These are phyloP conservation scores for Erythrolamprus reginae DNA, from an alignment of 2,113 vertebrate genomes.

Conservation along the genomic window DNA sequence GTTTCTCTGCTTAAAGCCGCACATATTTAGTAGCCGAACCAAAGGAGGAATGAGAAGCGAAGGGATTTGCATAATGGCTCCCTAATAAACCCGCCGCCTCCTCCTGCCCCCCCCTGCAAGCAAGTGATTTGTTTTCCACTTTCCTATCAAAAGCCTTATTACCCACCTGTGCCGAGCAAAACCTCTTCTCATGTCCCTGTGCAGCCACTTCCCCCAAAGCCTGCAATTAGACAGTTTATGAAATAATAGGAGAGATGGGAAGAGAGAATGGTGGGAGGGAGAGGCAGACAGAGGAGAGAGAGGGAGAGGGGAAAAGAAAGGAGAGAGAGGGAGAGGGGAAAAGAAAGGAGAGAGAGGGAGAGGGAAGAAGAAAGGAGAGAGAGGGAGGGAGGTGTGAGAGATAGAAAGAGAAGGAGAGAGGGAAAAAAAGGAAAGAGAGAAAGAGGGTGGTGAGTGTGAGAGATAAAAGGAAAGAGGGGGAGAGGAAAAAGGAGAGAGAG, in stretches of 20 bases:
- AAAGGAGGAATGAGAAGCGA: constrained; percentile 8
- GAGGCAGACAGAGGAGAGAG: constrained; percentile 29
- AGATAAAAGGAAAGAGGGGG: too few species aligned
- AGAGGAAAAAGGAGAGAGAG: too few species aligned
- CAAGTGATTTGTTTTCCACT: constrained; percentile 73
- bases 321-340: rapidly evolving
- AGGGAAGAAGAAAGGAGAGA: too few species aligned
- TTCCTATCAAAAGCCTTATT: constrained; percentile 63
- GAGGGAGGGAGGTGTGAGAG: too few species aligned
- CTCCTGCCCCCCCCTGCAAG: constrained; percentile 41
- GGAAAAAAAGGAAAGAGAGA: too few species aligned
- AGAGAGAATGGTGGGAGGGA: constrained; percentile 18
- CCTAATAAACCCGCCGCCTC: constrained; percentile 65
- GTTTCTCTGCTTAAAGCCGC: constrained; percentile 38
- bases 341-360: too few species aligned
- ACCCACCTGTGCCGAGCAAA: constrained; percentile 56
- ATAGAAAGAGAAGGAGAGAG: too few species aligned
- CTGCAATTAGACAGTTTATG: constrained; percentile 67
- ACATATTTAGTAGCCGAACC: constrained; percentile 14
- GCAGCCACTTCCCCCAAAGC: constrained; percentile 55
- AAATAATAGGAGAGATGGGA: constrained; percentile 56
- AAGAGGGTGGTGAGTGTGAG: too few species aligned
- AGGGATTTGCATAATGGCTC: constrained; percentile 56
- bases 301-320: background rate
- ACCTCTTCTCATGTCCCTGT: constrained; percentile 62